phyloP scores from a whole-genome alignment of 2,888 invertebrate species.

The Leptinotarsa juncta region DNA sequence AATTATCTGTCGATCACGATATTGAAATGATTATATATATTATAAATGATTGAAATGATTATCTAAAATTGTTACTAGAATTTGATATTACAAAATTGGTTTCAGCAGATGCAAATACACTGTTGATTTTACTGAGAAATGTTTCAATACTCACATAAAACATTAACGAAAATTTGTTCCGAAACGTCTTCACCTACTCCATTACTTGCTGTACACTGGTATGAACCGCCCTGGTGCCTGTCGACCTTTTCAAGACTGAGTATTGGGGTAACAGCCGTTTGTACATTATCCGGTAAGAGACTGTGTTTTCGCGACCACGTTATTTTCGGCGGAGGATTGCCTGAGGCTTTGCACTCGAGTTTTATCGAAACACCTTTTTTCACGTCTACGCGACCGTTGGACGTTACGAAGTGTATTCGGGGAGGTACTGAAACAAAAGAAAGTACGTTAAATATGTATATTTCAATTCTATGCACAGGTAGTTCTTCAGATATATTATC shows the following conservation, averaged over 20 bases:
- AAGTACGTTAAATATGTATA: background rate
- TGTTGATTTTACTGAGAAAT: background rate
- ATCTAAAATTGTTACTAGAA: too few species aligned
- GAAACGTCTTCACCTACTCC: conserved; percentile 74
- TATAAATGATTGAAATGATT: too few species aligned
- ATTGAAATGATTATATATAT: too few species aligned
- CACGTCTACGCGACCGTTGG: conserved; percentile 74
- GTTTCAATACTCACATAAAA: conserved; percentile 70
- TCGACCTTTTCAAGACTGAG: conserved; percentile 73
- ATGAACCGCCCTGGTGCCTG: conserved; percentile 73
- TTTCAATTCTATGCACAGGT: background rate
- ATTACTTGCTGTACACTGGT: conserved; percentile 74
- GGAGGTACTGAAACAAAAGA: conserved; percentile 71
- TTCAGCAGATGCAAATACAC: background rate
- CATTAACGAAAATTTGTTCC: conserved; percentile 72
- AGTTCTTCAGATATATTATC: too few species aligned
- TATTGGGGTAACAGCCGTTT: conserved; percentile 71
- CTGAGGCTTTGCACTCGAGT: conserved; percentile 68
- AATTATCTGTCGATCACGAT: too few species aligned
- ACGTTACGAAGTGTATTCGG: conserved; percentile 72
- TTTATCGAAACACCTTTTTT: conserved; percentile 69
- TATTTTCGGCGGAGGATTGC: conserved; percentile 68
- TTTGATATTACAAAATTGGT: background rate
- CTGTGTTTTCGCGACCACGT: conserved; percentile 70
- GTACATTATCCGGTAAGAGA: conserved; percentile 71